Evolutionary conservation across 2,797 vertebrate species (phyloP).

Genomic region (Acomys russatus): DNA sequence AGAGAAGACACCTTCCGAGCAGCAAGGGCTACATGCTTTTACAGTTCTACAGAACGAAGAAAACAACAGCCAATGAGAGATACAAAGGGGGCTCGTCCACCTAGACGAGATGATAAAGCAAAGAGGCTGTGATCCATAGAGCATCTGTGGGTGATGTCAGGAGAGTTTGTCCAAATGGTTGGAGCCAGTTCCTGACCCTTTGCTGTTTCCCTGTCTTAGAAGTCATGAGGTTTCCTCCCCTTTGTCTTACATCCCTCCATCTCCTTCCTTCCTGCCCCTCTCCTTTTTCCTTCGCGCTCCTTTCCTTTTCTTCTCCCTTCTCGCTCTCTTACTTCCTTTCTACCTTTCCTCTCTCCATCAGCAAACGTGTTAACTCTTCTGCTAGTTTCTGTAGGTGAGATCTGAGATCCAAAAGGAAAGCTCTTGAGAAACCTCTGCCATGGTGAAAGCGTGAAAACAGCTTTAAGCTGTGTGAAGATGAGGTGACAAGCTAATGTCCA

Average conservation of each 20-base stretch:
- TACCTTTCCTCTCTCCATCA: not conserved
- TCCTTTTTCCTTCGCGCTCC: not conserved
- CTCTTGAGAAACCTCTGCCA: not conserved
- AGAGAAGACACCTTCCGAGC: not conserved
- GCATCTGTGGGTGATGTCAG: not conserved
- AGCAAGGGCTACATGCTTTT: not conserved
- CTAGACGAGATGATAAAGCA: not conserved
- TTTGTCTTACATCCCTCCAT: not conserved
- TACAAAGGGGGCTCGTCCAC: not conserved
- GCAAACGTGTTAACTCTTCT: not conserved
- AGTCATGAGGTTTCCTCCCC: not conserved
- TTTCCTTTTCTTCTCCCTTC: not conserved
- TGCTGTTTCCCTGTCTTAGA: not conserved
- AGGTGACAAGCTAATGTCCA: not conserved
- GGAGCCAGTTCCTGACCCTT: not conserved
- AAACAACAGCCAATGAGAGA: not conserved
- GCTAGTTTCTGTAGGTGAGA: not conserved
- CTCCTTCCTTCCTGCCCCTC: not conserved
- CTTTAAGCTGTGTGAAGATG: not conserved
- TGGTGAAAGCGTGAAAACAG: not conserved
- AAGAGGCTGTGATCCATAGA: not conserved
- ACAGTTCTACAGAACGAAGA: not conserved
- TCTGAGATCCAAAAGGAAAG: not conserved
- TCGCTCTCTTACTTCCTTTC: not conserved
- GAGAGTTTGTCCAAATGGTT: not conserved